phyloP scores from a whole-genome alignment of 2,113 vertebrate genomes.

The Dromiciops gliroides region DNA sequence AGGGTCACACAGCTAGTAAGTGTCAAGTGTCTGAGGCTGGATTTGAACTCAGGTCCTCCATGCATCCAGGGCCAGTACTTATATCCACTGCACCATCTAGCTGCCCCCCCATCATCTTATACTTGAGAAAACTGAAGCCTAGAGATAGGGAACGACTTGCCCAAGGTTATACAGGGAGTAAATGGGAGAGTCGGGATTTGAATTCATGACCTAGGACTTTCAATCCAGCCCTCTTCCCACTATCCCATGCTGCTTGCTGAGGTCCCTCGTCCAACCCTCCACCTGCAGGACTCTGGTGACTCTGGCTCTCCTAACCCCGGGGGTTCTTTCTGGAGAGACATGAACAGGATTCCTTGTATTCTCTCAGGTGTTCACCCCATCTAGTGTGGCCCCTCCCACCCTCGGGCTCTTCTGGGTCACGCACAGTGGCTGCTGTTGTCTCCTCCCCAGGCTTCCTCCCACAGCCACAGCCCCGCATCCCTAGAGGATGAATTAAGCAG shows the following conservation, averaged over 20 bases:
- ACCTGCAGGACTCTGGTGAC: neutral
- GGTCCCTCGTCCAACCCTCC: fast-evolving
- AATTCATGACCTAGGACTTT: neutral
- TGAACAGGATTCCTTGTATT: neutral
- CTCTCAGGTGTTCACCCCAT: neutral
- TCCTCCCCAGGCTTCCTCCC: neutral
- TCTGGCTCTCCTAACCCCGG: too few species aligned
- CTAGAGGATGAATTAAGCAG: fast-evolving
- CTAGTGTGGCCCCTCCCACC: neutral
- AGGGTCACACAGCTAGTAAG: too few species aligned
- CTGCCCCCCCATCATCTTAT: neutral
- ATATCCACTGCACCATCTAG: too few species aligned
- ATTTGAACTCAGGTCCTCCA: too few species aligned
- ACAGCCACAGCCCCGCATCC: fast-evolving
- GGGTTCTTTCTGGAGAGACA: too few species aligned
- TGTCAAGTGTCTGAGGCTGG: too few species aligned
- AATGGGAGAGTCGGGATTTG: neutral
- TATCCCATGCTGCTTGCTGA: neutral
- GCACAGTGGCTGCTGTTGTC: neutral
- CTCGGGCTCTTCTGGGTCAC: neutral
- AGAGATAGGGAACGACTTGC: neutral
- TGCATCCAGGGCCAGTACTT: too few species aligned
- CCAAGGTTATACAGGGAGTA: neutral
- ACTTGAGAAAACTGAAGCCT: neutral
- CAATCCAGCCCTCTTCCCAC: neutral